Evolutionary conservation across 2,113 vertebrate species (phyloP).

Genomic region (Psettodes erumei): DNA sequence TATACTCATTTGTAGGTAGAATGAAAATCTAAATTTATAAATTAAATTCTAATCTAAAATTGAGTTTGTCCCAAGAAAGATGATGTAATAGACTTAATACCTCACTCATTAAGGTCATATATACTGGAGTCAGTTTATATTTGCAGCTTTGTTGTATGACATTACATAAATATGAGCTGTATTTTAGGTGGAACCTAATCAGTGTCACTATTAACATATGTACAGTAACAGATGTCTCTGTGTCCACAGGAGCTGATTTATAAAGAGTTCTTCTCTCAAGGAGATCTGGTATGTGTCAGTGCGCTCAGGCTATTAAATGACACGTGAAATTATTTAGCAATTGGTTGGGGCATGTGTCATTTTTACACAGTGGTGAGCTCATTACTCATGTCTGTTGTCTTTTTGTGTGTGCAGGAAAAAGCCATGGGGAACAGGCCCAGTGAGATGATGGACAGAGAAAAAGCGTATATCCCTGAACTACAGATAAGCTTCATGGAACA

Average conservation of each 20-base stretch:
- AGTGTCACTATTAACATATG: background rate
- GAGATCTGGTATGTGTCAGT: slow-evolving; percentile 91
- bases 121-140: background rate
- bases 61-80: background rate
- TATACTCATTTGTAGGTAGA: background rate
- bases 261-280: slow-evolving; percentile 99
- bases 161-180: background rate
- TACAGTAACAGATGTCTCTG: slow-evolving; percentile 30
- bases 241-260: slow-evolving; percentile 94
- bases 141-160: background rate
- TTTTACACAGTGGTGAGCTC: slow-evolving; percentile 15
- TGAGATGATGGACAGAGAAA: slow-evolving; percentile 99
- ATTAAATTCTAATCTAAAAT: too few species aligned
- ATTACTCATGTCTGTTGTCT: slow-evolving; percentile 31
- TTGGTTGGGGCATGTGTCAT: slow-evolving; percentile 12
- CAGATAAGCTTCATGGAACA: slow-evolving; percentile 99
- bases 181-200: background rate
- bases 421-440: slow-evolving; percentile 97
- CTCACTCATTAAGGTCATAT: background rate
- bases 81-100: background rate
- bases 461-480: slow-evolving; percentile 96
- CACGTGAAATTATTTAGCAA: slow-evolving; percentile 31
- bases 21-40: too few species aligned
- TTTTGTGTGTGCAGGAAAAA: slow-evolving; percentile 87
- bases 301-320: background rate